phyloP scores from a whole-genome alignment of 2,888 invertebrate species.

The Nemoura dubitans region DNA sequence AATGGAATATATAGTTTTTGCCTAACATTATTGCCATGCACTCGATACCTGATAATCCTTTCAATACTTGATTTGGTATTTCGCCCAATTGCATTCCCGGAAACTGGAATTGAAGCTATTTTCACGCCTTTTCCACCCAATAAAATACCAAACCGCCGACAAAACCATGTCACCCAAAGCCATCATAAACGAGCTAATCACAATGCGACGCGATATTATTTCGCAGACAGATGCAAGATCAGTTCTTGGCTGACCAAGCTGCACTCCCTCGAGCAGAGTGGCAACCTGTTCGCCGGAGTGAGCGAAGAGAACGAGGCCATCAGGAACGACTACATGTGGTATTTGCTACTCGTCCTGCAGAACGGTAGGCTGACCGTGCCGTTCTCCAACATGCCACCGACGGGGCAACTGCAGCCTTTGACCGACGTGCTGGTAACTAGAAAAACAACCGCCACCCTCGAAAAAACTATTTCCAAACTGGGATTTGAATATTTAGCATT shows the following conservation, averaged over 20 bases:
- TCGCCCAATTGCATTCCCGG: too few relatives aligned
- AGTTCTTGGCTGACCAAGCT: constrained; percentile 60
- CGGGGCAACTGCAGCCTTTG: constrained; percentile 57
- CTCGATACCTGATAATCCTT: too few relatives aligned
- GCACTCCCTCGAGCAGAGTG: constrained; percentile 55
- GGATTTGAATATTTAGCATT: too few relatives aligned
- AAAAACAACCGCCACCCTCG: too few relatives aligned
- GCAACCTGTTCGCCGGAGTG: neutral
- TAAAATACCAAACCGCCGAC: neutral
- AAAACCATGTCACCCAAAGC: neutral
- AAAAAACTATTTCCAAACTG: too few relatives aligned
- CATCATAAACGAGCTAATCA: neutral
- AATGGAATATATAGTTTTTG: too few relatives aligned
- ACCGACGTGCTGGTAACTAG: constrained; percentile 58
- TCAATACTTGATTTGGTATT: too few relatives aligned
- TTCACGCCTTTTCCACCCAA: neutral
- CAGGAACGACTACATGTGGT: constrained; percentile 62
- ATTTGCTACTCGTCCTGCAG: constrained; percentile 61
- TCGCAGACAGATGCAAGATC: constrained; percentile 53
- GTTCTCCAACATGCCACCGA: constrained; percentile 58
- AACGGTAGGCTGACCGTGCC: constrained; percentile 59
- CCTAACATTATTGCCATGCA: too few relatives aligned
- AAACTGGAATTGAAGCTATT: too few relatives aligned
- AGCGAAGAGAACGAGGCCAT: constrained; percentile 48
- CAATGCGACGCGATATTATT: neutral